Evolutionary conservation across 2,113 vertebrate genomes (phyloP), one percentile per base, ranked within the genome.

Genomic region (Pithys albifrons): DNA sequence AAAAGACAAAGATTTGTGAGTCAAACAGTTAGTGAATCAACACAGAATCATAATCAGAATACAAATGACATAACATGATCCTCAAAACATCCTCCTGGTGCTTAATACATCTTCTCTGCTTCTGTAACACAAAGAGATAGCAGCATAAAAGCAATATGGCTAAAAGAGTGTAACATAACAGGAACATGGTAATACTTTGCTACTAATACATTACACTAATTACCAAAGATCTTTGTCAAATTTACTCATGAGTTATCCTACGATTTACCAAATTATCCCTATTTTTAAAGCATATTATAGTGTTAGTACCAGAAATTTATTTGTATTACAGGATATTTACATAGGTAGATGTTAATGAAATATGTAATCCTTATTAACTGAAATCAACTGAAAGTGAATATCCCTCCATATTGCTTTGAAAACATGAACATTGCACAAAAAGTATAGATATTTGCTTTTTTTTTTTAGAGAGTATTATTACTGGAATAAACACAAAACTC

Each of bases 401-500:
- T 86, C 79, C 13, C 65, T 19, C 55, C 49, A 52, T 25, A 74
- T 18, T 69, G 14, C 12, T 76, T 55, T 89, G 57, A 74, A 91
- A 72, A 58, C 12, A 79, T 3, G 0, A 85, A 19, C 69, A 75
- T 37, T 51, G 4, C 7, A 22, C 13, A 66, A 22, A 54, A 95
- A 69, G 12, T 74, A 57, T 14, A 22, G 24, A 61, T 35, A 86
- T 8, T 66, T 41, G 41, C 10, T n/a, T 7, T 67, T 43, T 7
- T 67, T 43, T 65, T 62, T 70, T 41, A 65, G 8, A 81, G 41
- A 7, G 14, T 20, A 73, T 65, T 78, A 93, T 89, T 94, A 85
- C 37, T 7, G 12, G 19, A 61, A 95, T 96, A 81, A 82, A 45
- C 19, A 93, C 16, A 86, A 95, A 93, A 96, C 80, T 59, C 46